These are phyloP conservation scores for Crioceris asparagi DNA, from an alignment of 2,888 invertebrate genomes.

Conservation along the genomic window DNA sequence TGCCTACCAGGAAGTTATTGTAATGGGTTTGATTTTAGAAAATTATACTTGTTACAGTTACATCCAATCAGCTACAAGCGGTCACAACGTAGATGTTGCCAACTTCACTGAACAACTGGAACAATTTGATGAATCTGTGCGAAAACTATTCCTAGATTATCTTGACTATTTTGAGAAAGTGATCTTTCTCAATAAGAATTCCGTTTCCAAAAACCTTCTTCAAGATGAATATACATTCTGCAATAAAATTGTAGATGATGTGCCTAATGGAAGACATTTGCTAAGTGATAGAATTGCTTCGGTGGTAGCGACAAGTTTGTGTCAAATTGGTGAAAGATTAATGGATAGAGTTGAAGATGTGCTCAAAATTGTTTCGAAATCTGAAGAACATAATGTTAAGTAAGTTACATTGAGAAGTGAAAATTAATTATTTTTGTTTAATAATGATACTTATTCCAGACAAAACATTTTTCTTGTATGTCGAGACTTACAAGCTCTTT, in stretches of 20 bases:
- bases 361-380: constrained; percentile 25
- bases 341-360: constrained; percentile 37
- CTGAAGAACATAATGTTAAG: constrained; percentile 29
- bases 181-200: constrained; percentile 57
- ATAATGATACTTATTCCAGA: constrained; percentile 32
- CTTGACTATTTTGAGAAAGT: constrained; percentile 77
- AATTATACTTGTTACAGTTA: constrained; percentile 9
- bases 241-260: constrained; percentile 64
- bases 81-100: constrained; percentile 38
- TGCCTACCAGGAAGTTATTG: too few species aligned
- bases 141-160: constrained; percentile 53
- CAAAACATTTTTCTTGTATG: constrained; percentile 53
- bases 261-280: too few species aligned
- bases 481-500: constrained; percentile 68
- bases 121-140: constrained; percentile 66
- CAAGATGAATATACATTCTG: constrained; percentile 87
- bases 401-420: too few species aligned
- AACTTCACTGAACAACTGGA: constrained; percentile 50
- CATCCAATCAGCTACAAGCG: constrained; percentile 31
- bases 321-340: constrained; percentile 34
- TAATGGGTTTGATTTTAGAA: too few species aligned
- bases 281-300: too few species aligned
- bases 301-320: too few species aligned
- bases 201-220: constrained; percentile 61
- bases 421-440: not conserved